A percentile compares a stretch with the other conserved stretches of the same genome.
Conservation (phyloP, 2,888 invertebrate genomes). For the Pollenia griseotomentosa region DNA sequence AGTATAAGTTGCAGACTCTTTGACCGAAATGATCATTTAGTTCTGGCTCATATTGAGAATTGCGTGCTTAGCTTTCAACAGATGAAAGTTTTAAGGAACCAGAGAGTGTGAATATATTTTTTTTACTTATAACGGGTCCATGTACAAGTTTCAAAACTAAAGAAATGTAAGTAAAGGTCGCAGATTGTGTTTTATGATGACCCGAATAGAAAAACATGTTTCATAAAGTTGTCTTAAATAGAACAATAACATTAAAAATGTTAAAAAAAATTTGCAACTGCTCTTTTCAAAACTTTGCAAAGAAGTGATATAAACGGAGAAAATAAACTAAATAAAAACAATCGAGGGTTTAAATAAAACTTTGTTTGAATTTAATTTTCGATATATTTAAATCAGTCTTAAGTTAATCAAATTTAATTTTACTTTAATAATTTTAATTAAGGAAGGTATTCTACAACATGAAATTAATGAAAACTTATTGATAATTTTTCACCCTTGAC, state of each 20-base stretch:
- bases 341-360: too few relatives aligned
- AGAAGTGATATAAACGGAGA: too few relatives aligned
- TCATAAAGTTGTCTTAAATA: slow-evolving; percentile 10
- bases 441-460: too few relatives aligned
- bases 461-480: too few relatives aligned
- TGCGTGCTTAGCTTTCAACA: slow-evolving; percentile 18
- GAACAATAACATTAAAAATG: neutral
- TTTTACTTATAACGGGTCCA: neutral
- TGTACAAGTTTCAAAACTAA: neutral
- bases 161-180: slow-evolving; percentile 24
- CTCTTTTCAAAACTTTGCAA: too few relatives aligned
- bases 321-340: too few relatives aligned
- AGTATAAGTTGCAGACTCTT: neutral
- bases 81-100: slow-evolving; percentile 29
- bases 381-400: too few relatives aligned
- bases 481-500: too few relatives aligned
- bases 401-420: too few relatives aligned
- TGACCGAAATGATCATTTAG: slow-evolving; percentile 12
- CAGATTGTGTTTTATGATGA: slow-evolving; percentile 3
- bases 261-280: too few relatives aligned
- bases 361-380: too few relatives aligned
- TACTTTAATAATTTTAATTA: too few relatives aligned
- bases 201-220: slow-evolving; percentile 38
- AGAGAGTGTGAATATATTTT: slow-evolving; percentile 18
- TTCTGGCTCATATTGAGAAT: neutral